Evolutionary conservation across 2,888 invertebrate species (phyloP).

Genomic region (Coleophora deauratella): DNA sequence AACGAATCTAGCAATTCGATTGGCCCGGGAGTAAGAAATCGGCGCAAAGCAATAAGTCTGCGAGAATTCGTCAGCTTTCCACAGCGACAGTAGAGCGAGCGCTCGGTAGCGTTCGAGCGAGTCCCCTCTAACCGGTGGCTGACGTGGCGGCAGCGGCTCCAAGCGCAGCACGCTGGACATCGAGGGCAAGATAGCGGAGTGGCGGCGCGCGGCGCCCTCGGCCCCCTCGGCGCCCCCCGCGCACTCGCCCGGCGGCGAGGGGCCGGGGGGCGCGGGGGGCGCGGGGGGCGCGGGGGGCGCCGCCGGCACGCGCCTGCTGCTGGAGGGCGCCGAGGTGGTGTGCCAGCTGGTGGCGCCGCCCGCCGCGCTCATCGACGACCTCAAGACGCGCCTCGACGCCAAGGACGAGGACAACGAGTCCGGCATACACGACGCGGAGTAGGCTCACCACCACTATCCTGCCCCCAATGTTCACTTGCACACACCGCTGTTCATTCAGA

Average conservation of each 20-base stretch:
- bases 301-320: constrained; percentile 35
- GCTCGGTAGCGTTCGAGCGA: too few relatives aligned
- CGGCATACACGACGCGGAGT: constrained; percentile 65
- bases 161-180: constrained; percentile 69
- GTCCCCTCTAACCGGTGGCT: constrained; percentile 9
- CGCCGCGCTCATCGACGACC: constrained; percentile 56
- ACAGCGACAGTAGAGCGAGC: too few relatives aligned
- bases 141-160: constrained; percentile 42
- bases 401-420: constrained; percentile 67
- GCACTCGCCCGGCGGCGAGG: constrained; percentile 8
- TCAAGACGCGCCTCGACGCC: constrained; percentile 55
- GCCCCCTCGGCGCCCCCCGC: constrained; percentile 18
- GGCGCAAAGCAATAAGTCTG: too few relatives aligned
- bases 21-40: too few relatives aligned
- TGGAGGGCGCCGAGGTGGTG: constrained; percentile 48
- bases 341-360: constrained; percentile 49
- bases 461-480: constrained; percentile 8
- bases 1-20: too few relatives aligned
- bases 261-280: constrained; percentile 8
- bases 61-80: too few relatives aligned
- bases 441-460: constrained; percentile 13
- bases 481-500: too few relatives aligned
- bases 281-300: constrained; percentile 8
- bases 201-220: constrained; percentile 45
- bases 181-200: constrained; percentile 68